Evolutionary conservation across 1,140 invertebrate species (phyloP).

Genomic region (Penaeus japonicus): DNA sequence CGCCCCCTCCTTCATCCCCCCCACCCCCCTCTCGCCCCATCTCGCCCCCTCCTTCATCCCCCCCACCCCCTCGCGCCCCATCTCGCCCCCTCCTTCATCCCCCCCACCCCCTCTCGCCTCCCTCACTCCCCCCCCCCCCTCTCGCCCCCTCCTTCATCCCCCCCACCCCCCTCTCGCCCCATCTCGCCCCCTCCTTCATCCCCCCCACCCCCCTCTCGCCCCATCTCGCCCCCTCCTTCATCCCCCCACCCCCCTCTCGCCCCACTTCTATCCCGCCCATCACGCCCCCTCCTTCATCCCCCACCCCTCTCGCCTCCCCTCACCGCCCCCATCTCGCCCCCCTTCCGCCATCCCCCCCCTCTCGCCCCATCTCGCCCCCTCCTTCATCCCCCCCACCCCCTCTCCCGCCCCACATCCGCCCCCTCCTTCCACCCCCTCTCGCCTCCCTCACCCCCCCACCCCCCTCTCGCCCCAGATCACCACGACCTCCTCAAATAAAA

Average conservation of each 20-base stretch:
- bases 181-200: not conserved
- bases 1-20: too few relatives aligned
- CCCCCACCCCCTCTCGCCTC: too few relatives aligned
- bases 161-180: not conserved
- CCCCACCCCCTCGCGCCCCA: too few relatives aligned
- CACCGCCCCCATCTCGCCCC: not conserved
- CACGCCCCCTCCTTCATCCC: not conserved
- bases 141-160: too few relatives aligned
- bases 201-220: not conserved
- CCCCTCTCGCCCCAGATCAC: constrained; percentile 26
- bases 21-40: too few relatives aligned
- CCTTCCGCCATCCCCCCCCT: not conserved
- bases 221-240: not conserved
- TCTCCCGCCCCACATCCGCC: too few relatives aligned
- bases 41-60: too few relatives aligned
- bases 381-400: not conserved
- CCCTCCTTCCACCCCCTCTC: too few relatives aligned
- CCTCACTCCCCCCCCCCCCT: too few relatives aligned
- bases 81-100: too few relatives aligned
- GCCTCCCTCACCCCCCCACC: not conserved
- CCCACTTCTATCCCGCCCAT: not conserved
- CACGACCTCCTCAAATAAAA: constrained; percentile 52
- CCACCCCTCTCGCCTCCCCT: not conserved
- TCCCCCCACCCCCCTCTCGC: too few relatives aligned
- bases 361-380: not conserved